A percentile compares a stretch with the other conserved stretches of the same genome.
Evolutionary conservation across 2,113 vertebrate species (phyloP).

Genomic region (Tenebrosternarchus preto): DNA sequence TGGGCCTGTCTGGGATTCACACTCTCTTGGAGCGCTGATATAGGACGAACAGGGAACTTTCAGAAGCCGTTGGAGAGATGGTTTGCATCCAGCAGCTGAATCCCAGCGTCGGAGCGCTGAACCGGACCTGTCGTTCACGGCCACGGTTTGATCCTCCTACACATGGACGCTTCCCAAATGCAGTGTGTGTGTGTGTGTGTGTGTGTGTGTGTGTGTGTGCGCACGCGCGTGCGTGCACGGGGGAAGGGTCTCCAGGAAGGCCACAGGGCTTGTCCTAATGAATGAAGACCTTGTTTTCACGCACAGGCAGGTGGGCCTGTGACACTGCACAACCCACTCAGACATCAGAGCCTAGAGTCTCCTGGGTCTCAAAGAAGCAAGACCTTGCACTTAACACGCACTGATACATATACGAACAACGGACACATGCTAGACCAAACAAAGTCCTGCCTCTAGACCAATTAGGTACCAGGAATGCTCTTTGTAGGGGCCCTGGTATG

Average conservation of each 20-base stretch:
- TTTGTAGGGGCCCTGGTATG: constrained; percentile 33
- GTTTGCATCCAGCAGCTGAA: constrained; percentile 64
- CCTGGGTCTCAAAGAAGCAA: constrained; percentile 30
- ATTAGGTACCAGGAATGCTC: constrained; percentile 57
- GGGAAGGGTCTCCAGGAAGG: constrained; percentile 67
- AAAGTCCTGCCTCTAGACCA: constrained; percentile 55
- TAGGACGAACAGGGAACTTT: not conserved
- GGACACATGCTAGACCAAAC: constrained; percentile 66
- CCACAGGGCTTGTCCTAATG: constrained; percentile 55
- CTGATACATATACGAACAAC: constrained; percentile 55
- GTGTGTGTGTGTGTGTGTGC: too few relatives aligned
- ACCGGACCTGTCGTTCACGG: constrained; percentile 33
- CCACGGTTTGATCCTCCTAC: constrained; percentile 54
- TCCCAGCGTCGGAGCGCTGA: constrained; percentile 20
- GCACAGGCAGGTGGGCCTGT: constrained; percentile 65
- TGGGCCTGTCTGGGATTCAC: not conserved
- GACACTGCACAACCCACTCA: constrained; percentile 45
- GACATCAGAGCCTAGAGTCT: constrained; percentile 38
- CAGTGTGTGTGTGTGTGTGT: too few relatives aligned
- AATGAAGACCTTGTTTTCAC: constrained; percentile 69
- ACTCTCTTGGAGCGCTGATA: not conserved
- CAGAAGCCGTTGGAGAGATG: constrained; percentile 31
- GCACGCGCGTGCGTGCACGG: too few relatives aligned
- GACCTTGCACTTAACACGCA: constrained; percentile 51
- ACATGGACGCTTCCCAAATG: constrained; percentile 53